These are phyloP conservation scores for Cantharis rufa DNA, from an alignment of 2,888 invertebrate genomes.

Conservation along the genomic window DNA sequence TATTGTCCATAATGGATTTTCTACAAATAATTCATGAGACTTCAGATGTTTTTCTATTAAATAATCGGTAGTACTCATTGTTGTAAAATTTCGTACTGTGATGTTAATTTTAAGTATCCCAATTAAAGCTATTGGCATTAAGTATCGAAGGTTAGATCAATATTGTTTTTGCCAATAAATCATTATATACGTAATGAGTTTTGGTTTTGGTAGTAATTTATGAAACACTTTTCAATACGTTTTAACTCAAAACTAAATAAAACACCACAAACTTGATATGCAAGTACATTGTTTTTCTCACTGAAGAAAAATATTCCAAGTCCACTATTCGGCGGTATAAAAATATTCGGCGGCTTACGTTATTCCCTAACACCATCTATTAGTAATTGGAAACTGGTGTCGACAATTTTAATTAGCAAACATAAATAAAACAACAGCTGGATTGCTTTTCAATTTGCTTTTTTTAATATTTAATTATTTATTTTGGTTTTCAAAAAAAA, in stretches of 20 bases:
- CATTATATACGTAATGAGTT: neutral
- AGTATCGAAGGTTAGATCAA: neutral
- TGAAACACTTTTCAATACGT: neutral
- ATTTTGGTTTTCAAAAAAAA: too few relatives aligned
- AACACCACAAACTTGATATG: neutral
- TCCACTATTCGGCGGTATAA: neutral
- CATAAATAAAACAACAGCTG: neutral
- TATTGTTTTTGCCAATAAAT: neutral
- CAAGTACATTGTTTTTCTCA: neutral
- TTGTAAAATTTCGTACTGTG: neutral
- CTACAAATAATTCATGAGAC: conserved; percentile 11
- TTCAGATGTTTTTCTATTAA: conserved; percentile 15
- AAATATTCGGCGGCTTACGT: neutral
- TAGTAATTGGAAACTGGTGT: neutral
- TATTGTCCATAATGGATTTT: conserved; percentile 63
- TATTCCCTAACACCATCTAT: neutral
- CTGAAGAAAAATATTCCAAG: neutral
- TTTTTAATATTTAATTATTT: too few relatives aligned
- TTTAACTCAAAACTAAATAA: neutral
- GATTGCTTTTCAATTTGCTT: neutral
- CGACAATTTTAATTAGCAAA: neutral
- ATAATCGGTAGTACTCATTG: neutral
- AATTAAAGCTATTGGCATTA: neutral
- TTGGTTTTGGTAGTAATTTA: too few relatives aligned
- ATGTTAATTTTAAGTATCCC: neutral